Percentiles rank a stretch among this genome's conserved stretches.
Evolutionary conservation across 2,113 vertebrate species (phyloP).

Genomic region (Pachycephala philippinensis): DNA sequence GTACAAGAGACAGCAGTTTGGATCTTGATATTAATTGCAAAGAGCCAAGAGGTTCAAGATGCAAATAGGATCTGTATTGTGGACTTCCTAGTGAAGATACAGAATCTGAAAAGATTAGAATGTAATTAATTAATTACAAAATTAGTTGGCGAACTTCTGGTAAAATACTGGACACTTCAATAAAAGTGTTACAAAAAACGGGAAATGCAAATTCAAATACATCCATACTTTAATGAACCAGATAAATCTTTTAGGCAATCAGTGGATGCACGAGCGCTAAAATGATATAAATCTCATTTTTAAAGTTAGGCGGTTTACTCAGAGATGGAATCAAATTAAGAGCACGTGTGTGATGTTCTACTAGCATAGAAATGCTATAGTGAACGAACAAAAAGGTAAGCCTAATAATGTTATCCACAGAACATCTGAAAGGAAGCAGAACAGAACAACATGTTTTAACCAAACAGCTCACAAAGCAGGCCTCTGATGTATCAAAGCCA

Average conservation of each 20-base stretch:
- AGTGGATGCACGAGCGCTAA: background rate
- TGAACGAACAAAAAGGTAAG: constrained; percentile 33
- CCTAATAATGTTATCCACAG: background rate
- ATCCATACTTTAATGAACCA: background rate
- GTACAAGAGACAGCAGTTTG: background rate
- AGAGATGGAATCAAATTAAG: background rate
- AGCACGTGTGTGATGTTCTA: background rate
- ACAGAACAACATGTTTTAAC: constrained; percentile 57
- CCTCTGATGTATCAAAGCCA: constrained; percentile 25
- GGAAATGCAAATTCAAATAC: background rate
- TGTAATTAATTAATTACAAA: background rate
- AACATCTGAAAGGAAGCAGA: constrained; percentile 49
- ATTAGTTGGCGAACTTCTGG: background rate
- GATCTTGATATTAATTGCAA: background rate
- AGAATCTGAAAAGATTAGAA: background rate
- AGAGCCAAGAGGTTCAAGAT: background rate
- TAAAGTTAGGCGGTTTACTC: background rate
- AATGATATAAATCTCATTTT: background rate
- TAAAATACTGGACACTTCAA: background rate
- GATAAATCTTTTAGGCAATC: background rate
- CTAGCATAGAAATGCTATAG: background rate
- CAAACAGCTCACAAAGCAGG: constrained; percentile 34
- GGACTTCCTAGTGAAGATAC: background rate
- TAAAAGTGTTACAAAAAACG: background rate
- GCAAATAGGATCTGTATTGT: background rate